These are phyloP conservation scores for Apamea epomidion DNA, from an alignment of 2,888 invertebrate species.

Conservation along the genomic window DNA sequence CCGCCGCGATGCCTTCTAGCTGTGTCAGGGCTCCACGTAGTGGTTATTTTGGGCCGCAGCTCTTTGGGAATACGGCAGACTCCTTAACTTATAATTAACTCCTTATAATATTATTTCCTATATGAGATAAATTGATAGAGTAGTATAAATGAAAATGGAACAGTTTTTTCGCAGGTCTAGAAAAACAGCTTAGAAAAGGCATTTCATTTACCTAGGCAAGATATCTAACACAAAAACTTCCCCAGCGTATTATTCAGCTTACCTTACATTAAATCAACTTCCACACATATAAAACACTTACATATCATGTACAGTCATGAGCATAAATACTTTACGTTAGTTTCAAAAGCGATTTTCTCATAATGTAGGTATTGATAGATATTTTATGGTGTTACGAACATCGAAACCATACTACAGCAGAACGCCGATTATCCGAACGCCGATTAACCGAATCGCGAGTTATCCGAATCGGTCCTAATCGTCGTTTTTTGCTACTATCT, in stretches of 20 bases:
- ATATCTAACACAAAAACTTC: neutral
- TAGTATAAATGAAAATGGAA: too few relatives aligned
- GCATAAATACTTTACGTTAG: neutral
- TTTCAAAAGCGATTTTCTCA: neutral
- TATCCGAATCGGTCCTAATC: too few relatives aligned
- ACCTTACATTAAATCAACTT: slow-evolving; percentile 14
- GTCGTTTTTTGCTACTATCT: too few relatives aligned
- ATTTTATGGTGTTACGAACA: neutral
- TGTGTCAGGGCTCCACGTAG: too few relatives aligned
- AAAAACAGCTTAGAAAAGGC: neutral
- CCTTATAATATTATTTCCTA: too few relatives aligned
- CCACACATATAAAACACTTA: neutral
- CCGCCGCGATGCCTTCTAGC: too few relatives aligned
- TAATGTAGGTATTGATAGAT: neutral
- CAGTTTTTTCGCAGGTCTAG: neutral
- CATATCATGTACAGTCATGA: neutral
- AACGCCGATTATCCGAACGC: too few relatives aligned
- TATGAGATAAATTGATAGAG: neutral
- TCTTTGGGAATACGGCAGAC: too few relatives aligned
- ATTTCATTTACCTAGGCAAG: neutral
- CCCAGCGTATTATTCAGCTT: neutral
- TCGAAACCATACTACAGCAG: too few relatives aligned
- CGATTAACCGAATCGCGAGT: too few relatives aligned
- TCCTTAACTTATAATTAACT: too few relatives aligned
- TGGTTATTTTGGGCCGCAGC: too few relatives aligned